These are phyloP conservation scores for Tridacna gigas DNA, from an alignment of 2,888 invertebrate species.

Conservation along the genomic window DNA sequence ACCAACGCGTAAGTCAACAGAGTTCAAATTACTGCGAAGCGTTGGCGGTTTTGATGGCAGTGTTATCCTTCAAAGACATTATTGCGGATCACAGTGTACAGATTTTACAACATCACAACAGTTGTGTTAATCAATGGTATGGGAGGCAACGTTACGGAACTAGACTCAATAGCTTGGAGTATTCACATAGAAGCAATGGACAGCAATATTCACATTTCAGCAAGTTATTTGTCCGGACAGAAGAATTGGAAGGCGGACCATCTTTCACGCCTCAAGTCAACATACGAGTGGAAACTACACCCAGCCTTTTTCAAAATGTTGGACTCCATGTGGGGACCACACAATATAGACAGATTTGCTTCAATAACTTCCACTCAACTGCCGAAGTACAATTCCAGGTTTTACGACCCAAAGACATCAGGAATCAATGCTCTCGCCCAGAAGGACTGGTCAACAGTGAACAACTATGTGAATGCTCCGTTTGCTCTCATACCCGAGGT, in stretches of 20 bases:
- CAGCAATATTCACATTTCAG: neutral
- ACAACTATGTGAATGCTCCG: constrained; percentile 46
- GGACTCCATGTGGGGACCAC: constrained; percentile 38
- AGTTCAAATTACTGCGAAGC: constrained; percentile 10
- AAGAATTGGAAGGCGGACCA: constrained; percentile 29
- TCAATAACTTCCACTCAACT: constrained; percentile 27
- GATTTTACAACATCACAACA: constrained; percentile 29
- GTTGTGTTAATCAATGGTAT: constrained; percentile 23
- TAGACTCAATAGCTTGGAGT: constrained; percentile 14
- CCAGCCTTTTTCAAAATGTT: constrained; percentile 25
- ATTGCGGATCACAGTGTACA: constrained; percentile 1
- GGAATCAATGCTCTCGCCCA: constrained; percentile 42
- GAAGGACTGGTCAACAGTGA: constrained; percentile 26
- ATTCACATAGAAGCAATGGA: constrained; percentile 31
- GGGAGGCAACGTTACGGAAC: constrained; percentile 8
- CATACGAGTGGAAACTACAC: constrained; percentile 42
- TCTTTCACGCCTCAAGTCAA: constrained; percentile 20
- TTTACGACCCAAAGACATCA: constrained; percentile 28
- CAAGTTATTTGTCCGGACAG: constrained; percentile 21
- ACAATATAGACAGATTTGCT: constrained; percentile 36
- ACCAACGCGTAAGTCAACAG: neutral
- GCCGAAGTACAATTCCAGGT: constrained; percentile 8
- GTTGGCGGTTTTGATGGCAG: constrained; percentile 15
- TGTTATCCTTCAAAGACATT: constrained; percentile 3
- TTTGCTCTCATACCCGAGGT: constrained; percentile 36